Evolutionary conservation across 2,888 invertebrate genomes (phyloP).

Genomic region (Yponomeuta malinellus): DNA sequence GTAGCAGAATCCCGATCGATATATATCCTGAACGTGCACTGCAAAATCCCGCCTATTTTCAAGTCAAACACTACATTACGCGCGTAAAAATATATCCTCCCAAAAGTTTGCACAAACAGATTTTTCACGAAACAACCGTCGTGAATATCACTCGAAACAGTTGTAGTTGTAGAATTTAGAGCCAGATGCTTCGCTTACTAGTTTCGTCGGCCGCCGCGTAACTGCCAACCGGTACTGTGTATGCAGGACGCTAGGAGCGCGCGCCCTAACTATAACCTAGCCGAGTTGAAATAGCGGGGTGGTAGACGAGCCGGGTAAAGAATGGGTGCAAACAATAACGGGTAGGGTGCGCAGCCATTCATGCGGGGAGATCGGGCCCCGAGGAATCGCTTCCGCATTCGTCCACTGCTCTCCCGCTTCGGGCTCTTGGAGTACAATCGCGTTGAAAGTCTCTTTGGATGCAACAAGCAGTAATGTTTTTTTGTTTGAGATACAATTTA

Average conservation of each 20-base stretch:
- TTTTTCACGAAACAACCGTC: slow-evolving; percentile 16
- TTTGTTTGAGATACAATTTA: too few relatives aligned
- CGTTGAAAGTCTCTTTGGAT: neutral
- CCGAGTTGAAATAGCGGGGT: slow-evolving; percentile 59
- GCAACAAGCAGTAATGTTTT: neutral
- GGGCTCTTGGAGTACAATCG: neutral
- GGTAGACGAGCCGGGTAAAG: slow-evolving; percentile 35
- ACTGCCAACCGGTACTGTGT: slow-evolving; percentile 37
- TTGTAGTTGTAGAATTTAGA: slow-evolving; percentile 31
- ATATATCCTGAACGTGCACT: slow-evolving; percentile 47
- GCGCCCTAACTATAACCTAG: slow-evolving; percentile 65
- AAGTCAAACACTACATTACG: slow-evolving; percentile 26
- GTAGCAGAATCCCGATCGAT: slow-evolving; percentile 52
- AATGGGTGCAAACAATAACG: slow-evolving; percentile 41
- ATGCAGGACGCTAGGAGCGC: slow-evolving; percentile 52
- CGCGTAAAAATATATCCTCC: slow-evolving; percentile 7
- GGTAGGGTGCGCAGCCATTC: slow-evolving; percentile 59
- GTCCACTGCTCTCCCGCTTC: slow-evolving; percentile 22
- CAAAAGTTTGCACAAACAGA: slow-evolving; percentile 13
- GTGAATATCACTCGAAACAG: slow-evolving; percentile 20
- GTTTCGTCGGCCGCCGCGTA: slow-evolving; percentile 45
- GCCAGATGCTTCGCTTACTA: slow-evolving; percentile 50
- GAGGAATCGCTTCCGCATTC: slow-evolving; percentile 58
- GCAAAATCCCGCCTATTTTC: slow-evolving; percentile 51
- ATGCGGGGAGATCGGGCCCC: slow-evolving; percentile 39